Evolutionary conservation across 2,113 vertebrate genomes (phyloP).

Genomic region (Oncorhynchus gorbuscha): DNA sequence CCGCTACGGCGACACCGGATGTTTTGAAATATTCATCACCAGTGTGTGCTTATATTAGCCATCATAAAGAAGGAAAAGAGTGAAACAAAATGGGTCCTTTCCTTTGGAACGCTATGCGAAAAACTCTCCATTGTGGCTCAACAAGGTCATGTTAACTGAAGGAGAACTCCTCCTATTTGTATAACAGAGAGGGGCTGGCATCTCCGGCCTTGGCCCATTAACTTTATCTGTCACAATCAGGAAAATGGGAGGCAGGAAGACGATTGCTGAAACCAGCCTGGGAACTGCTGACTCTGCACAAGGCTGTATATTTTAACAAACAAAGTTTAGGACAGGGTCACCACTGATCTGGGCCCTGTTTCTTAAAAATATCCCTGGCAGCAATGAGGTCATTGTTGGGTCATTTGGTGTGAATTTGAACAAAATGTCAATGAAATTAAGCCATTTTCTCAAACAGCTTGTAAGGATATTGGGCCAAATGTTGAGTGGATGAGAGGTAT

Average conservation of each 20-base stretch:
- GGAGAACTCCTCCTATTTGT: conserved; percentile 40
- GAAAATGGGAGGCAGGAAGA: not conserved
- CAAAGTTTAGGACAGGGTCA: not conserved
- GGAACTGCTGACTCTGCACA: not conserved
- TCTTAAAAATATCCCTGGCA: not conserved
- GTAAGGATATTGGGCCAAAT: too few species aligned
- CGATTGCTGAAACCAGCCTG: not conserved
- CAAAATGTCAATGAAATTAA: not conserved
- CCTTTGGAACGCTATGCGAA: not conserved
- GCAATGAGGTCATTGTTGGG: not conserved
- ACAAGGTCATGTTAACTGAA: conserved; percentile 45
- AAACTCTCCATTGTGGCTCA: not conserved
- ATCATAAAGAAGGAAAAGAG: not conserved
- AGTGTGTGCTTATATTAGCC: not conserved
- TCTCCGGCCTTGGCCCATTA: conserved; percentile 48
- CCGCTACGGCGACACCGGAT: not conserved
- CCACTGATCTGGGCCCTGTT: not conserved
- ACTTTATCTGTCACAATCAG: conserved; percentile 49
- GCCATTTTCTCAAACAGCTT: too few species aligned
- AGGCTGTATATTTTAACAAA: not conserved
- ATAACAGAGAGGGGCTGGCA: conserved; percentile 45
- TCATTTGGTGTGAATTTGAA: not conserved
- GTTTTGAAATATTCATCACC: conserved; percentile 13
- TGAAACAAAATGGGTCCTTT: not conserved
- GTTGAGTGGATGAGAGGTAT: too few species aligned